Percentiles rank a stretch among this genome's conserved stretches.
Conservation (phyloP, 1,140 invertebrate genomes). For the Drosophila oshimai region DNA sequence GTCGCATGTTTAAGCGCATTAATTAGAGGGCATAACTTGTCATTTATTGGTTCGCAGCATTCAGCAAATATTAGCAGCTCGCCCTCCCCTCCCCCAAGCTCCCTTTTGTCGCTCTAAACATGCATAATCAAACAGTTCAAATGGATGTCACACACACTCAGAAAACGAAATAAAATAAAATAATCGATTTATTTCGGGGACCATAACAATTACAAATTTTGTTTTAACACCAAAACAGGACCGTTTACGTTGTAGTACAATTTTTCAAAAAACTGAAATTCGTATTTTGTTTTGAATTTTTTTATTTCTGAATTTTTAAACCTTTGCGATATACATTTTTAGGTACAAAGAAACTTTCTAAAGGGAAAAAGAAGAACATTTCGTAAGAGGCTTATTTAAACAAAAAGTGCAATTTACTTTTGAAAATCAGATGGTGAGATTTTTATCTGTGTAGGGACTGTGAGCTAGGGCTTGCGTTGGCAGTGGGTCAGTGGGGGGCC, state of each 20-base stretch:
- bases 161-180: no score
- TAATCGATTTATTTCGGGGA: no score
- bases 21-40: slow-evolving; percentile 74
- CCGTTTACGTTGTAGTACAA: no score
- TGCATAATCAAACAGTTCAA: slow-evolving; percentile 66
- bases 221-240: no score
- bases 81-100: not conserved
- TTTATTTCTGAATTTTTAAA: no score
- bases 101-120: slow-evolving; percentile 3
- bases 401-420: not conserved
- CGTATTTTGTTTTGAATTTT: no score
- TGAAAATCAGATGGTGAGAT: not conserved
- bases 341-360: no score
- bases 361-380: no score
- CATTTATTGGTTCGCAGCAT: slow-evolving; percentile 66
- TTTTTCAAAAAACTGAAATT: no score
- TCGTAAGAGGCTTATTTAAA: no score
- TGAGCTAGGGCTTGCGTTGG: not conserved
- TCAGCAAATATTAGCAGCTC: slow-evolving; percentile 45
- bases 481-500: not conserved
- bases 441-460: not conserved
- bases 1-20: slow-evolving; percentile 66
- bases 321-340: no score
- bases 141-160: slow-evolving; percentile 33
- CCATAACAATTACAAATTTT: no score